Base-by-base conservation (phyloP, 2,113 vertebrate species). In the Fulica atra region DNA sequence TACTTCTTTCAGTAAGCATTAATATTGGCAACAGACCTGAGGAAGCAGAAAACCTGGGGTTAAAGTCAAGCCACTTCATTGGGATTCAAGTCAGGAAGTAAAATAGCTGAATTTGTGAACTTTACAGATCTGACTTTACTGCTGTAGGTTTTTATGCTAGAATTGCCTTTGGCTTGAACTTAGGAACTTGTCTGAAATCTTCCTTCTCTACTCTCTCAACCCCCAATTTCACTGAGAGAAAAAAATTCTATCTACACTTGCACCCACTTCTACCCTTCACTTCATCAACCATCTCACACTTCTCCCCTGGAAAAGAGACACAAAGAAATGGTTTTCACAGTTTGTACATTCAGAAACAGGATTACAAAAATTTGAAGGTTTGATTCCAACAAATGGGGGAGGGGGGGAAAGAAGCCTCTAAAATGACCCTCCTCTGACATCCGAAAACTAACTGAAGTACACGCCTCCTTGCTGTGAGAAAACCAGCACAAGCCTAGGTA, bases 161-260 rank as follows among this genome's bases (percentile, higher is more conserved):
- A 96, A 88, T 82, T 95, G 86, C 57, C 59, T 95, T 87, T 95
- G 93, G 80, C 89, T 95, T 86, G 33, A 95, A 95, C 51, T 81
- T 61, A 79, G 79, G 80, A 96, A 93, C 63, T 80, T 93, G 59
- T 68, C 79, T 96, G 68, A 74, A 63, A 81, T 25, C 17, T 72
- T 81, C 44, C 13, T 88, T 2, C 33, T 94, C 31, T 80, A 35
- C 17, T 40, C 23, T 12, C 42, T 69, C 26, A 69, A 1, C 14
- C 3, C 8, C 7, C 42, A 60, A 2, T 53, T 81, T 69, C 60
- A 83, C n/a, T 57, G 89, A 63, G 13, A 50, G 88, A 84, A 96
- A 97, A 81, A 38, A 11, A 70, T 95, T 70, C 26, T 60, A 31
- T 92, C 74, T 94, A 33, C 90, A 89, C 92, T 93, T 96, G 76